These are phyloP conservation scores for Macrosoma leucophasiata DNA, from an alignment of 2,888 invertebrate genomes.

Conservation along the genomic window DNA sequence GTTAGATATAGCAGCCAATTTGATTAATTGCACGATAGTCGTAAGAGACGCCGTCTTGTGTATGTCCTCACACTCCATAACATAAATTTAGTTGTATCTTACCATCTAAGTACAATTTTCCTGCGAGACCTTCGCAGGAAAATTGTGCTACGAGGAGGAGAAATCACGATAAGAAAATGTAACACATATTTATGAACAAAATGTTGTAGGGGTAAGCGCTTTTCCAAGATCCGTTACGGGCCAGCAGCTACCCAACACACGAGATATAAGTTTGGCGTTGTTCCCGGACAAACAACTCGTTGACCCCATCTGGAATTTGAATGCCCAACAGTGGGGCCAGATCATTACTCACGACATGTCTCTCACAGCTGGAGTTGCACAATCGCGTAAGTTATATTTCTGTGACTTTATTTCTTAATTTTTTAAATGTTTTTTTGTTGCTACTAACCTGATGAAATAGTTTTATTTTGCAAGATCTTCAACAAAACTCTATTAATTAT, in stretches of 20 bases:
- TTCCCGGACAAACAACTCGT: constrained; percentile 82
- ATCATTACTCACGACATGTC: constrained; percentile 88
- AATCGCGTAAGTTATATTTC: constrained; percentile 80
- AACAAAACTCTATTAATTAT: no score
- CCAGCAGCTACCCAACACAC: constrained; percentile 79
- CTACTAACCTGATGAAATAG: no score
- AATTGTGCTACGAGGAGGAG: no score
- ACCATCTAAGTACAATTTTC: no score
- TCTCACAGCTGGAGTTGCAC: constrained; percentile 81
- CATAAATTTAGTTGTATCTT: not conserved
- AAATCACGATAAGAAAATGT: not conserved
- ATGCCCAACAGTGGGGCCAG: constrained; percentile 88
- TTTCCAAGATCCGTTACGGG: constrained; percentile 80
- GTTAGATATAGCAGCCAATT: no score
- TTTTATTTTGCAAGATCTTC: no score
- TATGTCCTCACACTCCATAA: no score
- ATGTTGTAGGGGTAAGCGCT: constrained; percentile 75
- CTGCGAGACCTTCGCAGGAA: no score
- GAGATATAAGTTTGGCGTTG: constrained; percentile 80
- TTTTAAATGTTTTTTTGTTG: no score
- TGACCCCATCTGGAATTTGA: constrained; percentile 84
- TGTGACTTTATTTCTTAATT: no score
- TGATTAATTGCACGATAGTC: no score
- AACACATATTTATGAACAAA: not conserved
- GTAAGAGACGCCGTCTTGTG: no score